Base-by-base conservation (phyloP, 2,113 vertebrate species). In the Regulus satrapa region DNA sequence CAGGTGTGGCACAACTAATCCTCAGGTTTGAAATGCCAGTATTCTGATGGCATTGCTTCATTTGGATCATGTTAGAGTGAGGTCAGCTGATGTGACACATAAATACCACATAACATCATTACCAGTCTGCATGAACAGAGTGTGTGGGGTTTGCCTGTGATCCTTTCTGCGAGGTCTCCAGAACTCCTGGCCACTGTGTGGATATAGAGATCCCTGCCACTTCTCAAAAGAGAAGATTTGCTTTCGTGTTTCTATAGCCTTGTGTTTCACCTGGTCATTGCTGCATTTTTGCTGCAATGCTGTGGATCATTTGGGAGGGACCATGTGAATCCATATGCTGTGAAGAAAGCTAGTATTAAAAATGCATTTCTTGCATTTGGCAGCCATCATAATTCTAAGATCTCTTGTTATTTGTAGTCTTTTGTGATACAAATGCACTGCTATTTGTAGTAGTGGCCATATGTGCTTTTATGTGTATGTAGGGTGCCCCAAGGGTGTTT, bases 261-360 rank as follows among this genome's bases (percentile, higher is more conserved):
- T 56, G 38, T 1, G 3, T n/a, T 87, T 91, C 34, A 25, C 24
- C 72, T 74, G 40, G 67, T 18, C 29, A 3, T 55, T 63, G 48
- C 48, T 91, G 87, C 40, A 14, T 59, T 93, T 91, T 78, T 88
- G 19, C 88, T 85, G 55, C 79, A 63, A 0, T 80, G 46, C 72
- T 80, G 38, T 74, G 46, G 26, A n/a, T 92, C 0, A 0, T 62
- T 93, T 83, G 15, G 34, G 72, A n/a, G 46, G 63, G 67, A 58
- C 20, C 2, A 1, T n/a, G 24, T 64, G 29, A 92, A 49, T 41
- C 0, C 0, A 5, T 32, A 14, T 72, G 31, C 26, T 40, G 18
- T 25, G 58, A 68, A 38, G 55, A 80, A 85, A 90, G 34, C 62
- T 92, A 88, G 63, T 88, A 41, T 83, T 88, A 32, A 80, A 89